Evolutionary conservation across 2,113 vertebrate genomes (phyloP).

Genomic region (Telmatochromis sp.): DNA sequence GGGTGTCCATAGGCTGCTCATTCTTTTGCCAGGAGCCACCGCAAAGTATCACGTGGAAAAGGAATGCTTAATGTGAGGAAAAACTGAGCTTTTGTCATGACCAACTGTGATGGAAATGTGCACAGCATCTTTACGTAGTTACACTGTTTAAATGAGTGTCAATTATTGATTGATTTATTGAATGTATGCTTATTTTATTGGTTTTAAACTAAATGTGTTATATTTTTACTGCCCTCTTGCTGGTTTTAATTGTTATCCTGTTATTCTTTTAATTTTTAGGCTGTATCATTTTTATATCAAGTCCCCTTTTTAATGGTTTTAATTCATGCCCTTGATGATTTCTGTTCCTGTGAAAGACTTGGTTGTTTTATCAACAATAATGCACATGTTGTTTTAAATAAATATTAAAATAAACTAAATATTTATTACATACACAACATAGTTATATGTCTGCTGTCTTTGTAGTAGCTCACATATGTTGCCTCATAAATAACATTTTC

Average conservation of each 20-base stretch:
- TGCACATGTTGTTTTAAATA: background rate
- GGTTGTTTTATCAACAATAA: background rate
- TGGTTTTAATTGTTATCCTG: background rate
- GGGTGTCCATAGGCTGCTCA: slow-evolving; percentile 5
- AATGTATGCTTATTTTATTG: background rate
- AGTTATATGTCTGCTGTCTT: background rate
- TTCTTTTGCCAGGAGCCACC: background rate
- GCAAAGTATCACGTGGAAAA: background rate
- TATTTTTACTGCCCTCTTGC: background rate
- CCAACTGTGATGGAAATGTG: background rate
- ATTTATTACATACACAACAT: background rate
- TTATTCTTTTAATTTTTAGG: background rate
- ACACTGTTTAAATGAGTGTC: background rate
- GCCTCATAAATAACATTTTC: background rate
- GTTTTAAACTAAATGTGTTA: background rate
- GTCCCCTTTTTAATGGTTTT: background rate
- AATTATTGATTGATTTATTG: background rate
- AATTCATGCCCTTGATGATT: background rate
- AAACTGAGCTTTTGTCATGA: background rate
- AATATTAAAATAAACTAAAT: background rate
- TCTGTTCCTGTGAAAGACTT: background rate
- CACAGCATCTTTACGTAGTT: background rate
- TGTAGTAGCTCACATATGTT: background rate
- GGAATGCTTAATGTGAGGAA: background rate
- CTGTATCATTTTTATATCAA: background rate